These are phyloP conservation scores for Apistogramma diplotaenia DNA, from an alignment of 2,113 vertebrate species.

Conservation along the genomic window DNA sequence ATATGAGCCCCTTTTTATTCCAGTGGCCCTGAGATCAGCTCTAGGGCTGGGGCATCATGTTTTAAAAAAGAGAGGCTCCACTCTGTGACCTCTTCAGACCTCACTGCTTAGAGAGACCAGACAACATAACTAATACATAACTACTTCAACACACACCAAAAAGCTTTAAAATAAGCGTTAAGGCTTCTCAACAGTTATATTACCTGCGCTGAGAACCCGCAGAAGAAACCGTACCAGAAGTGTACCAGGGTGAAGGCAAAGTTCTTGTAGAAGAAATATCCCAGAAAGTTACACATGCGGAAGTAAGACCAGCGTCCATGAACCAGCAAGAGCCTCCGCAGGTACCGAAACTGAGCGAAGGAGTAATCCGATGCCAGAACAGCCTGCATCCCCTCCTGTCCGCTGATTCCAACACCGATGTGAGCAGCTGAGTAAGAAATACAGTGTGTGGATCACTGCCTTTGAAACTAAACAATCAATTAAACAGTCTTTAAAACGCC, in stretches of 20 bases:
- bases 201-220: conserved; percentile 84
- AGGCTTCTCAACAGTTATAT: neutral
- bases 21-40: neutral
- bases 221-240: conserved; percentile 88
- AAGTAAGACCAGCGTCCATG: conserved; percentile 83
- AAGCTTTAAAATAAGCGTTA: neutral
- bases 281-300: conserved; percentile 84
- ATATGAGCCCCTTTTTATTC: neutral
- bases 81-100: neutral
- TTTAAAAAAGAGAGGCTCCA: no score
- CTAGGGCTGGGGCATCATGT: no score
- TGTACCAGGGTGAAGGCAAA: conserved; percentile 83
- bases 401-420: conserved; percentile 81
- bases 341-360: conserved; percentile 80
- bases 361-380: conserved; percentile 84
- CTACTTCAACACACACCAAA: neutral
- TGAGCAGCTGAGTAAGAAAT: conserved; percentile 74
- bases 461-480: fast-evolving
- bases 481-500: neutral
- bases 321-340: conserved; percentile 81
- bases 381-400: conserved; percentile 82
- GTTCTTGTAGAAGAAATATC: conserved; percentile 87
- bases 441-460: neutral
- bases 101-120: neutral
- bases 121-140: neutral